Base-by-base conservation (phyloP, 2,888 invertebrate species). In the Neuroscelio doddi region DNA sequence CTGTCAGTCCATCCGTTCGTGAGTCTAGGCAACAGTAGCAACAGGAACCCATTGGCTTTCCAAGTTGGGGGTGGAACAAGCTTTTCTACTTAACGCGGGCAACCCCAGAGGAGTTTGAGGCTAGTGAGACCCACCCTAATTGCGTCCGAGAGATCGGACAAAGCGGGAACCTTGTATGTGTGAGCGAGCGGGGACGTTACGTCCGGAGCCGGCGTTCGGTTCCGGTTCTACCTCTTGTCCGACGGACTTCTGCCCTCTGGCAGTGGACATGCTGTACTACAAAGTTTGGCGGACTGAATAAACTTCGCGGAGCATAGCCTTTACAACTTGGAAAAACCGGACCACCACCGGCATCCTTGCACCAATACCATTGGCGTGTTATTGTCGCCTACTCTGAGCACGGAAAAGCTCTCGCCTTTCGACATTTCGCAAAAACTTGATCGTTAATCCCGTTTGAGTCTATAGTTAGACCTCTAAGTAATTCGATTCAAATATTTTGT, bases 91-190 rank as follows among this genome's bases (percentile, higher is more conserved):
- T 84, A 82, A 79, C 79, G 73, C 74, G 68, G 76, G 74, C 74
- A 73, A 77, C 76, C 78, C 79, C 76, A 72, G 74, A 75, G 79
- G 80, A 81, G 77, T 71, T 73, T 74, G 74, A 75, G 79, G 73
- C 57, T 68, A 24, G 46, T 45, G 76, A 79, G 80, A 79, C 82
- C 82, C 83, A 81, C 82, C 84, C 84, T 84, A 84, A 84, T 84
- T 84, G 83, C 83, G 82, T 83, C 83, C 84, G 82, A 83, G 83
- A 80, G 83, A 84, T 77, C 75, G 83, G 84, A 84, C 83, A 82
- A 84, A 83, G 83, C 83, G 81, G 64, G 70, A 78, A 73, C 72
- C 79, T 75, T 82, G 80, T 83, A 72, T 75, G 77, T 80, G 78
- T 76, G 76, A 75, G 74, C 69, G 72, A 64, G 70, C 38, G 59